phyloP scores from a whole-genome alignment of 2,113 vertebrate species.

The Cottus gobio region DNA sequence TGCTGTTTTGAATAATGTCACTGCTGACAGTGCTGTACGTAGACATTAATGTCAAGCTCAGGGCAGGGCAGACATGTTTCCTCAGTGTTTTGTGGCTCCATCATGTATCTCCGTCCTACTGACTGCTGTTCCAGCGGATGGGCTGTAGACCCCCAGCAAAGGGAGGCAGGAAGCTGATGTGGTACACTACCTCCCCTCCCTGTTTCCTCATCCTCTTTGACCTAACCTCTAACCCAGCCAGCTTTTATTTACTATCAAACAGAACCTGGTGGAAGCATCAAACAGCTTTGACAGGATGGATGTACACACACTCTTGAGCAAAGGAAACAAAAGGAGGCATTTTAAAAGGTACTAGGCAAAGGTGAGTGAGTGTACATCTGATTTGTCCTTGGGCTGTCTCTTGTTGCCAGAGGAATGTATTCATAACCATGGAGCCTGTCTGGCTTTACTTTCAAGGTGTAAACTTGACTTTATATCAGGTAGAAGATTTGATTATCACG shows the following conservation, averaged over 20 bases:
- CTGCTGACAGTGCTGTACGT: slow-evolving; percentile 97
- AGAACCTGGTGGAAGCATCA: slow-evolving; percentile 67
- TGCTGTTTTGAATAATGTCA: slow-evolving; percentile 99
- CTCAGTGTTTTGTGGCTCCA: slow-evolving; percentile 86
- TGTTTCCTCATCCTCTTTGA: slow-evolving; percentile 67
- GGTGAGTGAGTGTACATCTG: slow-evolving; percentile 43
- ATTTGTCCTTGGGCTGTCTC: slow-evolving; percentile 40
- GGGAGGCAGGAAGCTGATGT: slow-evolving; percentile 64
- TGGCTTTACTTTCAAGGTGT: slow-evolving; percentile 34
- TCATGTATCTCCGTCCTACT: slow-evolving; percentile 86
- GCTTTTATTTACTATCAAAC: slow-evolving; percentile 81
- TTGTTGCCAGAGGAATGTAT: slow-evolving; percentile 48
- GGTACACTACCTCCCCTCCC: slow-evolving; percentile 57
- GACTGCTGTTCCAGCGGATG: slow-evolving; percentile 84
- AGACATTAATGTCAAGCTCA: slow-evolving; percentile 97
- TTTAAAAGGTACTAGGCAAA: slow-evolving; percentile 51
- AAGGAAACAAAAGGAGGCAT: slow-evolving; percentile 63
- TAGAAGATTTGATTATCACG: slow-evolving; percentile 12
- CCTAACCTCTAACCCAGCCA: slow-evolving; percentile 68
- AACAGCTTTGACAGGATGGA: slow-evolving; percentile 47
- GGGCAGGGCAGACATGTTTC: slow-evolving; percentile 87
- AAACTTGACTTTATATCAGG: slow-evolving; percentile 1
- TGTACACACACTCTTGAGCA: slow-evolving; percentile 53
- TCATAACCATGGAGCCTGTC: slow-evolving; percentile 33
- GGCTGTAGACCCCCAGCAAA: slow-evolving; percentile 68